Conservation (phyloP, 2,797 vertebrate species). For the Spea hammondii region DNA sequence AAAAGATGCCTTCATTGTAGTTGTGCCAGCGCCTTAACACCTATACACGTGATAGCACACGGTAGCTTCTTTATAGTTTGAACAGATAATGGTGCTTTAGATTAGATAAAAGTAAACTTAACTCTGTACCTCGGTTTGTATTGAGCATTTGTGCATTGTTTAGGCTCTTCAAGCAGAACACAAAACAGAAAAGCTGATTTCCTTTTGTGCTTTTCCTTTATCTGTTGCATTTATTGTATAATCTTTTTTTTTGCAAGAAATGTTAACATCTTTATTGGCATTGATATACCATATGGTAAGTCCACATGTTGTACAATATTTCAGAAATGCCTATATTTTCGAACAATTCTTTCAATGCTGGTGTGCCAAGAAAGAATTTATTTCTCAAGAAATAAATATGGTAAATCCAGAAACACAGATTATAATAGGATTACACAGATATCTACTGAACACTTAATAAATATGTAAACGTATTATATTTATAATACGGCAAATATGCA, state of each 20-base stretch:
- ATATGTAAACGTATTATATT: no score
- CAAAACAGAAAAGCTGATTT: constrained; percentile 53
- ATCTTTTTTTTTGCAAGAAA: constrained; percentile 5
- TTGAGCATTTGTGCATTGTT: constrained; percentile 59
- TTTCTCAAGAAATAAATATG: no score
- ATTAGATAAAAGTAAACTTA: constrained; percentile 65
- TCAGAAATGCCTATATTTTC: not conserved
- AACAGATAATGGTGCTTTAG: constrained; percentile 62
- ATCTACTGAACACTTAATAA: no score
- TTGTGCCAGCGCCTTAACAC: constrained; percentile 61
- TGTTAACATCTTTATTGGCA: not conserved
- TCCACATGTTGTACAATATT: not conserved
- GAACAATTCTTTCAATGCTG: no score
- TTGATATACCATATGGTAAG: not conserved
- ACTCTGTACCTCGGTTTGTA: constrained; percentile 59
- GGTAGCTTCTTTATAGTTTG: constrained; percentile 59
- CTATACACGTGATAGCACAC: constrained; percentile 59
- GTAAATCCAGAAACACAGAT: no score
- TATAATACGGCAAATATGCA: no score
- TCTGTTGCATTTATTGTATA: constrained; percentile 8
- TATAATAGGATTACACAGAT: no score
- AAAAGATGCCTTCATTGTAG: constrained; percentile 60
- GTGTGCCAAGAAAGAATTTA: no score
- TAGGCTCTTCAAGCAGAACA: constrained; percentile 55
- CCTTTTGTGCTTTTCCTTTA: constrained; percentile 9